Evolutionary conservation across 2,113 vertebrate genomes (phyloP).

Genomic region (Ivindomyrus marchei): DNA sequence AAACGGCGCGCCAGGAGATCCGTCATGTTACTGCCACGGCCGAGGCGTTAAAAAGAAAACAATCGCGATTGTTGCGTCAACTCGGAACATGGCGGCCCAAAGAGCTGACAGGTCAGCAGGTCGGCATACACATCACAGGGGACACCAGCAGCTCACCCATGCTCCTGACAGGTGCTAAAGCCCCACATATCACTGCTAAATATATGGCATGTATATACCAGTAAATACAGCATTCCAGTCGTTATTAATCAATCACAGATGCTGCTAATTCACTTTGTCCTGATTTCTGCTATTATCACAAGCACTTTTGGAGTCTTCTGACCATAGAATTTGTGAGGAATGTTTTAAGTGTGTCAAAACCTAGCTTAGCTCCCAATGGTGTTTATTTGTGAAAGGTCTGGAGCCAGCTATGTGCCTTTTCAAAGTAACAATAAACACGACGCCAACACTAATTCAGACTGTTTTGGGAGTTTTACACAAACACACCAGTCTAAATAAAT

Average conservation of each 20-base stretch:
- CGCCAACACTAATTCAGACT: not conserved
- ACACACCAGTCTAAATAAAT: not conserved
- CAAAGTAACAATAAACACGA: not conserved
- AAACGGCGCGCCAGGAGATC: not conserved
- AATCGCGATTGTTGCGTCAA: not conserved
- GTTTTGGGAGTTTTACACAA: not conserved
- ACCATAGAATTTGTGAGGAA: not conserved
- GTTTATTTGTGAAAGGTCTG: not conserved
- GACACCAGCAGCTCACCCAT: not conserved
- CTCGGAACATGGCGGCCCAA: not conserved
- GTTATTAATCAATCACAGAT: not conserved
- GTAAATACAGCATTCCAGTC: not conserved
- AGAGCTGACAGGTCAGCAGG: not conserved
- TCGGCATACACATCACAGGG: not conserved
- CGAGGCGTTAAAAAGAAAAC: not conserved
- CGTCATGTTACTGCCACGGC: not conserved
- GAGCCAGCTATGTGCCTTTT: not conserved
- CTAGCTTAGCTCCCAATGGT: not conserved
- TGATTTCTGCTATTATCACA: not conserved
- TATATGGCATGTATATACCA: not conserved
- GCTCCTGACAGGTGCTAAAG: not conserved
- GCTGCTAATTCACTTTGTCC: not conserved
- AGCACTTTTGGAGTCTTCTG: not conserved
- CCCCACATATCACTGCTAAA: not conserved
- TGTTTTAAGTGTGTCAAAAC: not conserved